Base-by-base conservation (phyloP, 2,888 invertebrate genomes). In the Digitonthophagus gazella region DNA sequence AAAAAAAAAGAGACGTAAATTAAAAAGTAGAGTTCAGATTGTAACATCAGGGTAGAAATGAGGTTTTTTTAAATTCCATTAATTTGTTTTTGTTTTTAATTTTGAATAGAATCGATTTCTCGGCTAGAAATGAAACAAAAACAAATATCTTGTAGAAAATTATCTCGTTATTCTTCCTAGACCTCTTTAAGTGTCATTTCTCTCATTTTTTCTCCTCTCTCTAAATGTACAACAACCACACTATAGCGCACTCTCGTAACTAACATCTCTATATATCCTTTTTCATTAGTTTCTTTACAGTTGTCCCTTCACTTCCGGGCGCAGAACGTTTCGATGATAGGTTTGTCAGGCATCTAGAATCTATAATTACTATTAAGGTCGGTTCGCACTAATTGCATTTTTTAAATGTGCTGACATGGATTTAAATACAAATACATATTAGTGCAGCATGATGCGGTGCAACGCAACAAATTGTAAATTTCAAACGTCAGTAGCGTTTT, bases 51-150 rank as follows among this genome's bases (percentile, higher is more conserved):
- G n/a, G n/a, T n/a, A n/a, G n/a, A n/a, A n/a, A n/a, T n/a, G n/a
- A n/a, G n/a, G n/a, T n/a, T n/a, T n/a, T n/a, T n/a, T n/a, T n/a
- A n/a, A n/a, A n/a, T n/a, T n/a, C n/a, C n/a, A n/a, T n/a, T n/a
- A n/a, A n/a, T n/a, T n/a, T n/a, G n/a, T n/a, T n/a, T n/a, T n/a
- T n/a, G n/a, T n/a, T n/a, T n/a, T 67, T 11, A 61, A 61, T 67
- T 63, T 20, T 6, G n/a, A 28, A 66, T 44, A 64, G 56, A 65
- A 57, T n/a, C 18, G 3, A 20, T 58, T 66, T 44, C 15, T n/a
- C 15, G n/a, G 67, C 6, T 44, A 44, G 28, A 6, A 8, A 44
- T 11, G 28, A 44, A 44, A 44, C 6, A 44, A 44, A 44, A 8
- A 6, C 8, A 6, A 44, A 44, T 44, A 44, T 44, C 28, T 44